Conservation (phyloP, 2,113 vertebrate species). For the Aldabrachelys gigantea region DNA sequence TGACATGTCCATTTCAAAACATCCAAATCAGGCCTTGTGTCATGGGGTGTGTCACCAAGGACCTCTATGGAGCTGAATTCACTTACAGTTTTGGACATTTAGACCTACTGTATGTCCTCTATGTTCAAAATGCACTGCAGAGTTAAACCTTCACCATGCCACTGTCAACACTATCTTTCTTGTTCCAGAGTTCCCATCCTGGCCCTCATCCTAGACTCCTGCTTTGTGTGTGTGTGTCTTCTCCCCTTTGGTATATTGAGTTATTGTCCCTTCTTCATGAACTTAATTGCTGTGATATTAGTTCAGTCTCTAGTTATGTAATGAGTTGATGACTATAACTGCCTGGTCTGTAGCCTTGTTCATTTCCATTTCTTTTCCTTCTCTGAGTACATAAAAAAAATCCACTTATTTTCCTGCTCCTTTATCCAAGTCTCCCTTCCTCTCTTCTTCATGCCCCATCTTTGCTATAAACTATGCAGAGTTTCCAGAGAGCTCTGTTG, state of each 20-base stretch:
- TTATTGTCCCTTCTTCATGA: background rate
- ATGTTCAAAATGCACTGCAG: background rate
- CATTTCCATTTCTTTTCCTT: background rate
- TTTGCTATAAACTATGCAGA: background rate
- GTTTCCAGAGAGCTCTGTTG: background rate
- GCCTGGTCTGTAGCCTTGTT: background rate
- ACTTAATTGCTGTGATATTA: background rate
- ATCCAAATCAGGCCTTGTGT: background rate
- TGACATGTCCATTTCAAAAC: background rate
- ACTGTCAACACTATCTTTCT: background rate
- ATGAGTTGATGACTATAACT: background rate
- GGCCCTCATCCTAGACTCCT: background rate
- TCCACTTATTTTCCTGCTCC: background rate
- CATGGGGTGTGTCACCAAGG: background rate
- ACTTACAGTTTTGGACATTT: background rate
- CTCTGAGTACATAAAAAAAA: background rate
- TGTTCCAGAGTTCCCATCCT: background rate
- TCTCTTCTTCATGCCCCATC: background rate
- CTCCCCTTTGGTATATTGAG: background rate
- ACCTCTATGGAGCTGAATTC: background rate
- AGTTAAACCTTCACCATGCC: background rate
- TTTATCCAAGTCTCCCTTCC: background rate
- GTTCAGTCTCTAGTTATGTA: background rate
- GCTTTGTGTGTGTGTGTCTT: background rate
- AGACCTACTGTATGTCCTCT: background rate